Evolutionary conservation across 2,888 invertebrate species (phyloP).

Genomic region (Dasypolia templi): DNA sequence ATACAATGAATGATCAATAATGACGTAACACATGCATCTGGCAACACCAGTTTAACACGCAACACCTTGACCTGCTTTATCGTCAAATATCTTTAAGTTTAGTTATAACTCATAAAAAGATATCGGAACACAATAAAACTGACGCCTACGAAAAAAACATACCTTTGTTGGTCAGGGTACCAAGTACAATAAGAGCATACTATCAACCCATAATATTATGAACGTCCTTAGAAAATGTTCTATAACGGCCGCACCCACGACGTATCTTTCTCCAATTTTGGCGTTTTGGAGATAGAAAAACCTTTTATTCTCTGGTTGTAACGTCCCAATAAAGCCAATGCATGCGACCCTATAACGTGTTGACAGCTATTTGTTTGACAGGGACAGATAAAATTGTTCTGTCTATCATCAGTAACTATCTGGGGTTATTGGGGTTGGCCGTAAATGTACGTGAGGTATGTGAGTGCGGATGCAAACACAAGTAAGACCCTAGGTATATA

Average conservation of each 20-base stretch:
- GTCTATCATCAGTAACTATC: too few species aligned
- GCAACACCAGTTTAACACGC: conserved; percentile 37
- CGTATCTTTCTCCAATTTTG: too few species aligned
- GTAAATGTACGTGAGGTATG: neutral
- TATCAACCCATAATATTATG: neutral
- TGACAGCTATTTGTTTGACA: too few species aligned
- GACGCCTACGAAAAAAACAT: conserved; percentile 48
- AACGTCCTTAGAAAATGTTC: neutral
- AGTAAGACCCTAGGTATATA: conserved; percentile 8
- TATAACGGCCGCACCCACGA: too few species aligned
- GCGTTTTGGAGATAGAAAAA: too few species aligned
- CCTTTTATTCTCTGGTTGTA: too few species aligned
- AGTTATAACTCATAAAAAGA: conserved; percentile 29
- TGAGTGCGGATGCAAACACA: neutral
- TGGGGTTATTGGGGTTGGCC: too few species aligned
- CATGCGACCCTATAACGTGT: too few species aligned
- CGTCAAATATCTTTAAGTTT: conserved; percentile 33
- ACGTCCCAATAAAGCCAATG: too few species aligned
- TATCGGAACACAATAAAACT: conserved; percentile 48
- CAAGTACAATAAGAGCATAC: neutral
- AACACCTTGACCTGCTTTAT: conserved; percentile 48
- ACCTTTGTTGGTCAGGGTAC: neutral
- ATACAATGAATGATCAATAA: conserved; percentile 25
- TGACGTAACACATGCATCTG: conserved; percentile 42
- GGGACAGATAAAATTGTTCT: too few species aligned